A percentile compares a stretch with the other conserved stretches of the same genome.
phyloP scores from a whole-genome alignment of 2,797 vertebrate species.

The Urocyon cinereoargenteus region DNA sequence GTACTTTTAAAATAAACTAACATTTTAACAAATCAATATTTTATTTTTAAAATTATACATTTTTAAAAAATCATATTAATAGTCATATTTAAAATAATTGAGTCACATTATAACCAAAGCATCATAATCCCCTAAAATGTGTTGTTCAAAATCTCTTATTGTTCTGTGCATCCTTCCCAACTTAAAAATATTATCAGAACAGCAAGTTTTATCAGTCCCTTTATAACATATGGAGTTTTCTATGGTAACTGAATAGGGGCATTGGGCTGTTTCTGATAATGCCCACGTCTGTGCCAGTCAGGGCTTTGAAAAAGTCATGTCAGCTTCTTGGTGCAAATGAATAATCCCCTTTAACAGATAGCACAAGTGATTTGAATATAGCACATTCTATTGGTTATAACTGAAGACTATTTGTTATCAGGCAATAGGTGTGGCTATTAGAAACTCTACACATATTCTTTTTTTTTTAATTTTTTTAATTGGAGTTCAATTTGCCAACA shows the following conservation, averaged over 20 bases:
- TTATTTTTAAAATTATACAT: neutral
- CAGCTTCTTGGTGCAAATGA: slow-evolving; percentile 7
- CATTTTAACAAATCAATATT: neutral
- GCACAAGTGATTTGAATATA: neutral
- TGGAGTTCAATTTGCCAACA: no score
- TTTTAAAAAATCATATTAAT: slow-evolving; percentile 15
- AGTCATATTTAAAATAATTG: neutral
- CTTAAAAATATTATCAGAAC: slow-evolving; percentile 6
- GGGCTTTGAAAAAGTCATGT: neutral
- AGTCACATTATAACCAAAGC: neutral
- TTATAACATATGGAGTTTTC: neutral
- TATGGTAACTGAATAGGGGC: neutral
- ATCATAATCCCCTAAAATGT: neutral
- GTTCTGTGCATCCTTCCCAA: neutral
- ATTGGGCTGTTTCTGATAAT: neutral
- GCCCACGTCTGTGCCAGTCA: neutral
- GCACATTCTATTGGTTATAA: neutral
- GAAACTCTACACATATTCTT: neutral
- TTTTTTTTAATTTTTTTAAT: no score
- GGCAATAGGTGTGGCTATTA: neutral
- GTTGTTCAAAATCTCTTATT: neutral
- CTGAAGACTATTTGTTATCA: neutral
- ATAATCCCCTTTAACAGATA: neutral
- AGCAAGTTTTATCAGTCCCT: neutral
- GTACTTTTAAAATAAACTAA: neutral